Evolutionary conservation across 2,113 vertebrate genomes (phyloP), one percentile per base, ranked within the genome.

Genomic region (Ictalurus furcatus): DNA sequence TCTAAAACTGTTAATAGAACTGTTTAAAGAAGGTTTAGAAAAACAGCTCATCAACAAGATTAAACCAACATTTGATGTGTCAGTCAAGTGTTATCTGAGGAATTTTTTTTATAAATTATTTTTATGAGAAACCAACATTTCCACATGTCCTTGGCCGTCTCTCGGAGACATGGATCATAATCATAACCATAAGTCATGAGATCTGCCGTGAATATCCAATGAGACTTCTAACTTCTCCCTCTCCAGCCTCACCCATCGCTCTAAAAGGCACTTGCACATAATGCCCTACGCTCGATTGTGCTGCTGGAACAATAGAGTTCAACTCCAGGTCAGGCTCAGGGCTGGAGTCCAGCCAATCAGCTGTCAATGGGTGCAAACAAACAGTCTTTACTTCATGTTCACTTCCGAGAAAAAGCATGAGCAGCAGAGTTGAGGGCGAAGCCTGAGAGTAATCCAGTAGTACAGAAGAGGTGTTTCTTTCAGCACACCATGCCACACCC

Each of bases 281-380:
- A 96, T 96, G 96, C 89, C 91, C 86, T 61, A 65, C 76, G 52
- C 96, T 96, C 96, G 95, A 96, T 96, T 97, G 97, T 96, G 96
- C 94, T 96, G 95, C 95, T 96, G 95, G 85, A 96, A 96, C 96
- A 96, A 96, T 96, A 96, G 95, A 95, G 97, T 97, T 98, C 97
- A 98, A 96, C 96, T 96, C 94, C 93, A 96, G 97, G 97, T 97
- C 97, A 98, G 96, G 94, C 96, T 95, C 92, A 92, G 96, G 95
- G 95, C 92, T 97, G 97, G 97, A 97, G 88, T 67, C 1, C 37
- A 84, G 96, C 97, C 97, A 97, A 95, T 94, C 96, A 96, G 93
- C 96, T 96, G 96, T 97, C 97, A 97, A 96, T 96, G 96, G 96
- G 96, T 96, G 95, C 96, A 97, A 91, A 93, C 90, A 92, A 91